Conservation (phyloP, 2,113 vertebrate genomes). For the Aptenodytes forsteri region DNA sequence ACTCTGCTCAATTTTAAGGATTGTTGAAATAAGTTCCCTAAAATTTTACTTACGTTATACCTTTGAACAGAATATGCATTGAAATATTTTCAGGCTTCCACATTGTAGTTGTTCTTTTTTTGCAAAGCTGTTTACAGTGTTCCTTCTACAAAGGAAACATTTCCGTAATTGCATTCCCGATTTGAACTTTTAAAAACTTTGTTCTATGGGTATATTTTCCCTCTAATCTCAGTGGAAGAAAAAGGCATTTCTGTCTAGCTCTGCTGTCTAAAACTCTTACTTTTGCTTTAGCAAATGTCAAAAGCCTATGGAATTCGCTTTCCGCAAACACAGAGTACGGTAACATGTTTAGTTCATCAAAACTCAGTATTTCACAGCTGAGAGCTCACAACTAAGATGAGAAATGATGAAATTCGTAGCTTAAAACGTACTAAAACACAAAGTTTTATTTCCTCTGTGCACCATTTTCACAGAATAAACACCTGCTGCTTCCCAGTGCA, state of each 20-base stretch:
- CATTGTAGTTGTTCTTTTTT: background rate
- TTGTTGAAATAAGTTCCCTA: background rate
- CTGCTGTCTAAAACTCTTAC: background rate
- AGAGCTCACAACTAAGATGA: background rate
- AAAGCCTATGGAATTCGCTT: background rate
- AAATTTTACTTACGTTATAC: background rate
- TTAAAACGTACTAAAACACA: fast-evolving
- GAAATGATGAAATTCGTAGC: fast-evolving
- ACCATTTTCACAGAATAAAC: fast-evolving
- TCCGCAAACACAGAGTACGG: background rate
- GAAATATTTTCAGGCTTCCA: background rate
- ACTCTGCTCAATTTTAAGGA: background rate
- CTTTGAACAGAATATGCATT: background rate
- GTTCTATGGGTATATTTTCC: background rate
- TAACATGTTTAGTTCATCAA: background rate
- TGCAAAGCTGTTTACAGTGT: background rate
- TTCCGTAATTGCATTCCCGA: background rate
- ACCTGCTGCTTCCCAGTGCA: fast-evolving
- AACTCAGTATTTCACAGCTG: background rate
- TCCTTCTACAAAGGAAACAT: background rate
- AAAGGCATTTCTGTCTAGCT: background rate
- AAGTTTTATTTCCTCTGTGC: fast-evolving
- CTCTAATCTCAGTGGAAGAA: background rate
- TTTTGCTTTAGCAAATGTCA: conserved; percentile 3
- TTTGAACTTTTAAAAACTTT: background rate